Evolutionary conservation across 2,797 vertebrate species (phyloP).

Genomic region (Natrix natrix): DNA sequence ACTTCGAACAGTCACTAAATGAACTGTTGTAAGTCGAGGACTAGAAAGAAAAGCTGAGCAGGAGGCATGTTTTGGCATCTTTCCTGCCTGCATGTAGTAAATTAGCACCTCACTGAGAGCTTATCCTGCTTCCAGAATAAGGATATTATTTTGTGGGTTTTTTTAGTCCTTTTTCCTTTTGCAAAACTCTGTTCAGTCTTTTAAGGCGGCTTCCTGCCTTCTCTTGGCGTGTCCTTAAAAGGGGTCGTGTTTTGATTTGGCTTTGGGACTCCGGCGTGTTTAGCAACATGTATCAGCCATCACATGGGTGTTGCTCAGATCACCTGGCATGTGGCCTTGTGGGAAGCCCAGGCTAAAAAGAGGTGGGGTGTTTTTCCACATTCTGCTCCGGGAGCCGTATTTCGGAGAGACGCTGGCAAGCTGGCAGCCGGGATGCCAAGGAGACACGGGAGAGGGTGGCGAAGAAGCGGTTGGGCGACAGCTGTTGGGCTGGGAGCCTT

Average conservation of each 20-base stretch:
- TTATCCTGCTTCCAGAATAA: background rate
- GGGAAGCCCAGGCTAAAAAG: background rate
- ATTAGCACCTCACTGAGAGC: background rate
- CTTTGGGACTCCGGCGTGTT: background rate
- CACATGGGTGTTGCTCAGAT: background rate
- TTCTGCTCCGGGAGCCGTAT: background rate
- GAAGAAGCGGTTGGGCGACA: background rate
- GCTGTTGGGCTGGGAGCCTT: too few species aligned
- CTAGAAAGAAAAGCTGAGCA: background rate
- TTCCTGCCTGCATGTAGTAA: background rate
- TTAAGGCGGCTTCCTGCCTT: background rate
- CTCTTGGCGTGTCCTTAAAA: background rate
- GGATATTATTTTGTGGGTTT: background rate
- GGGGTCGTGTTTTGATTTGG: slow-evolving; percentile 1
- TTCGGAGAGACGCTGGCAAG: background rate
- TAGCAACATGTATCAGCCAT: background rate
- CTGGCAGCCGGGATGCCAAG: background rate
- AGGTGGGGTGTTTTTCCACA: background rate
- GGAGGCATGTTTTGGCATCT: background rate
- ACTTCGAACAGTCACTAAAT: too few species aligned
- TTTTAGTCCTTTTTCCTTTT: background rate
- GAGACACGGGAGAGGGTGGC: background rate
- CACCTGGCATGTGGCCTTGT: background rate
- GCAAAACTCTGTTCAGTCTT: background rate
- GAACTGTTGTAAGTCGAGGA: too few species aligned